Percentiles rank a stretch among this genome's conserved stretches.
These are phyloP conservation scores for Triops cancriformis DNA, from an alignment of 1,140 invertebrate genomes.

Conservation along the genomic window DNA sequence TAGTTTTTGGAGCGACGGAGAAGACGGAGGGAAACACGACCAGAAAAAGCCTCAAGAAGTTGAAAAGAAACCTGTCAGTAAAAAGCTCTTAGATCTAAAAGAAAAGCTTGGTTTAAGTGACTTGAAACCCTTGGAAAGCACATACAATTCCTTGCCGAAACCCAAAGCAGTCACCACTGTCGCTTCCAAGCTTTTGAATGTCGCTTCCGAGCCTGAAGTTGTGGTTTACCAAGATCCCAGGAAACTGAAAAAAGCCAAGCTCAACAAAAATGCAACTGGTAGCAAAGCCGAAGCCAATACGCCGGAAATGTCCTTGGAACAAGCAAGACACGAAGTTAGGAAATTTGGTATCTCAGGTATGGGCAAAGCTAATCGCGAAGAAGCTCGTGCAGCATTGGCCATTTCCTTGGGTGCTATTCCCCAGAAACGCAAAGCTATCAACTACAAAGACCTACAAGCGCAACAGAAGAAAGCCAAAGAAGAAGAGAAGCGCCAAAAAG, in stretches of 20 bases:
- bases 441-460: conserved; percentile 49
- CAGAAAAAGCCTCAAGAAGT: not conserved
- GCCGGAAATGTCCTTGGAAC: conserved; percentile 18
- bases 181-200: not conserved
- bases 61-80: not conserved
- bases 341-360: conserved; percentile 56
- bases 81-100: not conserved
- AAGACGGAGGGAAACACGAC: not conserved
- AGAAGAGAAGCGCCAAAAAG: conserved; percentile 33
- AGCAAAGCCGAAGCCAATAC: not conserved
- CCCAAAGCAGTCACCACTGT: not conserved
- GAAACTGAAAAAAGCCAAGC: conserved; percentile 17
- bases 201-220: not conserved
- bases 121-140: not conserved
- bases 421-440: conserved; percentile 46
- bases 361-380: conserved; percentile 44
- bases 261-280: not conserved
- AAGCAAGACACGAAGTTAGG: conserved; percentile 45
- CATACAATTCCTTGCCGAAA: not conserved
- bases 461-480: conserved; percentile 37
- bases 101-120: not conserved
- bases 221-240: conserved; percentile 20
- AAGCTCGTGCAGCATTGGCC: conserved; percentile 50
- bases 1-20: not conserved
- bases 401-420: conserved; percentile 55